Evolutionary conservation across 2,797 vertebrate species (phyloP), one percentile per base, ranked within the genome.

Genomic region (Limosa lapponica): DNA sequence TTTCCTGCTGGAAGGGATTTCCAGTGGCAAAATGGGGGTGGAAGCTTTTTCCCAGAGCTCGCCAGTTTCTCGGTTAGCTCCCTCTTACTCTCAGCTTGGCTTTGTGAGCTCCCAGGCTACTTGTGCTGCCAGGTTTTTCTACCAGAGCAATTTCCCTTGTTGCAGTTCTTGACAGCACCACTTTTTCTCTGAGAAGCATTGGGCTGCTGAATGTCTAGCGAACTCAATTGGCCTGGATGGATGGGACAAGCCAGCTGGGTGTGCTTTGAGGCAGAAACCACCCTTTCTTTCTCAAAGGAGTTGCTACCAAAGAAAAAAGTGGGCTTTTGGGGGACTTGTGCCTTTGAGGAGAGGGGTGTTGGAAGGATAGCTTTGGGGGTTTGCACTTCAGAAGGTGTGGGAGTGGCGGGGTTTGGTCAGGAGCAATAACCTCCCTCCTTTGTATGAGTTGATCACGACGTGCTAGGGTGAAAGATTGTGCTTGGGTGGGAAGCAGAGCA

Each of bases 121-220:
- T 11, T 16, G 41, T 84, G 66, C 85, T 90, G 87, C 77, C 65
- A 87, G 80, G 59, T 90, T 95, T 95, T 89, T 94, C 90, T 71
- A 87, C 84, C 84, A 89, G 94, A 95, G 54, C 89, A 87, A 88
- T 93, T 92, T 94, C 80, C 88, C 85, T 84, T 77, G 78, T 87
- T 96, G 94, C 55, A 75, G 3, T 97, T 95, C 87, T 78, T 96
- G 96, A 95, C 89, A 90, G 93, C 85, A 83, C 34, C 77, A 78
- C 78, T 97, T 96, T 80, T 91, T 97, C 95, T 96, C 89, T 0
- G 2, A 92, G 89, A 94, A 89, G 52, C 90, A 73, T 96, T 52
- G 70, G 83, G 79, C 93, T 92, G 86, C 89, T 91, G 81, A 87
- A 90, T 66, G 61, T 94, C 73, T 95, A 46, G 84, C 1, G 2